These are phyloP conservation scores for Odocoileus virginianus DNA, from an alignment of 2,113 vertebrate species.

Conservation along the genomic window DNA sequence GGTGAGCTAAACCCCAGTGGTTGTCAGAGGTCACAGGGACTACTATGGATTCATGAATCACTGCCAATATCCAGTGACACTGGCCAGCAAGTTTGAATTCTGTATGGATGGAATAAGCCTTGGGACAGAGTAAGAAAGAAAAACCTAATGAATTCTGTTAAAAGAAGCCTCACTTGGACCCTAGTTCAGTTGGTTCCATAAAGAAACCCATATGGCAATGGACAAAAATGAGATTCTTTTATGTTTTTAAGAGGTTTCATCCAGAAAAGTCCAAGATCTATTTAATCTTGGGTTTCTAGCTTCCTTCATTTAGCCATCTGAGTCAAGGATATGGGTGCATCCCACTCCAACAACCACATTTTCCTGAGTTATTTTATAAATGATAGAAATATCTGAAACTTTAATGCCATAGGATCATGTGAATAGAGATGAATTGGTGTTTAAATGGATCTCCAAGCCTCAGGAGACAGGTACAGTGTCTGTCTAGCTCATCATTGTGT, in stretches of 20 bases:
- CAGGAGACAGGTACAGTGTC: neutral
- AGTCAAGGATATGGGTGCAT: neutral
- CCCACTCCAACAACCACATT: neutral
- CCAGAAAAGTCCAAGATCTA: neutral
- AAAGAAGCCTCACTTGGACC: neutral
- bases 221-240: neutral
- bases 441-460: neutral
- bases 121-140: neutral
- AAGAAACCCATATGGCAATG: neutral
- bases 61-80: neutral
- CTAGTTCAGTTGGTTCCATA: neutral
- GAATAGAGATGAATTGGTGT: neutral
- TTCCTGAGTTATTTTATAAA: neutral
- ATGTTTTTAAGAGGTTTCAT: neutral
- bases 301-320: neutral
- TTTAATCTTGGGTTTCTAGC: constrained; percentile 24
- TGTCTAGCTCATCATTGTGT: neutral
- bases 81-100: neutral
- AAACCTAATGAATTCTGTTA: neutral
- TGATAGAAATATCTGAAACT: neutral
- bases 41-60: neutral
- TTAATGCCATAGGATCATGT: neutral
- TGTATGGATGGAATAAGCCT: neutral
- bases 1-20: neutral
- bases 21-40: neutral